Conservation (phyloP, 2,888 invertebrate species). For the Rotaria macrura region DNA sequence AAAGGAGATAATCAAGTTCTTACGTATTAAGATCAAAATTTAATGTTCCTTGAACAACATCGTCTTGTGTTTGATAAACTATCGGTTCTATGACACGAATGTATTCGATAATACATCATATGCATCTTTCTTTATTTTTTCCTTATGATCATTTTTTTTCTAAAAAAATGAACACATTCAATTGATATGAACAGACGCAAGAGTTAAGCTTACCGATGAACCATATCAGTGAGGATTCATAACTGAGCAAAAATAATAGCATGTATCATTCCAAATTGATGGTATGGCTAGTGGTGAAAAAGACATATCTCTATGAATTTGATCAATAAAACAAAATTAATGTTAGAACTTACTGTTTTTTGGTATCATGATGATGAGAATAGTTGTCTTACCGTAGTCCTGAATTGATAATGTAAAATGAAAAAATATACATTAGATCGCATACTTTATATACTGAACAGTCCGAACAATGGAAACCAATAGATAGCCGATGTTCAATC, state of each 20-base stretch:
- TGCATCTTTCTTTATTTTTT: slow-evolving; percentile 67
- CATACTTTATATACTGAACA: neutral
- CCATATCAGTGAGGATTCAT: too few relatives aligned
- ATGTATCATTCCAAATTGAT: too few relatives aligned
- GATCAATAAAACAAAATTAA: too few relatives aligned
- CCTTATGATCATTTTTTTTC: slow-evolving; percentile 64
- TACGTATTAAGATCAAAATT: slow-evolving; percentile 70
- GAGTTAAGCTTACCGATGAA: too few relatives aligned
- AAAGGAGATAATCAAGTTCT: too few relatives aligned
- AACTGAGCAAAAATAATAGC: too few relatives aligned
- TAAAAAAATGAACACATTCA: slow-evolving; percentile 89
- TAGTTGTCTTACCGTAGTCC: slow-evolving; percentile 33
- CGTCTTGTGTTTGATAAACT: slow-evolving; percentile 73
- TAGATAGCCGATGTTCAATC: neutral
- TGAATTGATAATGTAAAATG: neutral
- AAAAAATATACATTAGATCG: neutral
- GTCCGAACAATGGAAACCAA: neutral
- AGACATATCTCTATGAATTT: too few relatives aligned
- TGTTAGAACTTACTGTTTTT: too few relatives aligned
- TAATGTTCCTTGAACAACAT: slow-evolving; percentile 64
- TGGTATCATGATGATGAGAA: too few relatives aligned
- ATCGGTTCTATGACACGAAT: slow-evolving; percentile 59
- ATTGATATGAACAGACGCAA: slow-evolving; percentile 95
- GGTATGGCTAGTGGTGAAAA: too few relatives aligned
- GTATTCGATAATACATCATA: slow-evolving; percentile 66